Percentiles rank a stretch among this genome's conserved stretches.
phyloP scores from a whole-genome alignment of 2,797 vertebrate genomes.

The Cynopterus sphinx region DNA sequence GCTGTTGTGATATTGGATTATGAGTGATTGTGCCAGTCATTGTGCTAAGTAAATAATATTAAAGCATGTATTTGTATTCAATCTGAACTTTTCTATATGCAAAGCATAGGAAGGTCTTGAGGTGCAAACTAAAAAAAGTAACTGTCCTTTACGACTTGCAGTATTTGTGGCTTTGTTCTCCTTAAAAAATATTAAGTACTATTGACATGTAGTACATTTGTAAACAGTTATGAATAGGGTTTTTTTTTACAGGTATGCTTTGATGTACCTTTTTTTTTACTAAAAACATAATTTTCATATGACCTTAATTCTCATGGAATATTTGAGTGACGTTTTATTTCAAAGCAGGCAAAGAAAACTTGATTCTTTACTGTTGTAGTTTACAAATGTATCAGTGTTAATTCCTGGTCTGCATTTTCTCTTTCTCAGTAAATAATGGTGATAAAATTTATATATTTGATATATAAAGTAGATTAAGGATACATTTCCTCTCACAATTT shows the following conservation, averaged over 20 bases:
- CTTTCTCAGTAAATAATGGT: conserved; percentile 28
- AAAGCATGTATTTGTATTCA: neutral
- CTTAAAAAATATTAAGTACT: neutral
- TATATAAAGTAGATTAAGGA: neutral
- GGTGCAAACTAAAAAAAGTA: neutral
- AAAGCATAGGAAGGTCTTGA: neutral
- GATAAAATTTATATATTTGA: neutral
- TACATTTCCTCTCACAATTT: neutral
- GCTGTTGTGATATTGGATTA: neutral
- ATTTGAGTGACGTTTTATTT: conserved; percentile 28
- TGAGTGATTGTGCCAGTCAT: neutral
- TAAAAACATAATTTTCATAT: neutral
- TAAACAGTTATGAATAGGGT: neutral
- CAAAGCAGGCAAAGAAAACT: conserved; percentile 41
- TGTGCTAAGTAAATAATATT: neutral
- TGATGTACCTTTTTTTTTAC: neutral
- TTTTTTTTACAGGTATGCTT: conserved; percentile 11
- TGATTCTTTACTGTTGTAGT: neutral
- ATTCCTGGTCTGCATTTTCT: neutral
- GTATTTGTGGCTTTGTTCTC: neutral
- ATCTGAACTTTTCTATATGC: neutral
- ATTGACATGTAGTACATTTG: neutral
- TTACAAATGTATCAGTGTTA: neutral
- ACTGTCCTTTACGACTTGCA: neutral
- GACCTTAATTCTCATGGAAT: neutral